phyloP scores from a whole-genome alignment of 1,140 invertebrate species.

The Calliphora vicina region DNA sequence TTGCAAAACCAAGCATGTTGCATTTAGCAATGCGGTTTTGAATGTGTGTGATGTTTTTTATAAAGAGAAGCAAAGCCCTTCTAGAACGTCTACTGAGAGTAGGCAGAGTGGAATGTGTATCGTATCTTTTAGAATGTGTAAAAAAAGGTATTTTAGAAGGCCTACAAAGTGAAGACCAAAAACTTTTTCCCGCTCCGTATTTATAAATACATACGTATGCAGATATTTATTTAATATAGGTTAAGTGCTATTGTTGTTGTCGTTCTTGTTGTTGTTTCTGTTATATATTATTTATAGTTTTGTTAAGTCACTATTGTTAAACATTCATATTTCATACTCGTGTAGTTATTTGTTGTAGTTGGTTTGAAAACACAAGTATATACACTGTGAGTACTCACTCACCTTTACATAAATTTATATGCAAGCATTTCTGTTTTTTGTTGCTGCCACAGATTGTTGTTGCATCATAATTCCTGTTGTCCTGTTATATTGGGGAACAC shows the following conservation, averaged over 20 bases:
- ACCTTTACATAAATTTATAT: background rate
- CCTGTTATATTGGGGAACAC: background rate
- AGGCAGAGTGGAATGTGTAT: too few species aligned
- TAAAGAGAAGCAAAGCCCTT: too few species aligned
- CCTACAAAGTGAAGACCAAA: too few species aligned
- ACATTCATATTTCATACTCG: background rate
- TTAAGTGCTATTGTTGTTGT: slow-evolving; percentile 30
- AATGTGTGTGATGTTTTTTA: too few species aligned
- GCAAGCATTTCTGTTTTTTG: background rate
- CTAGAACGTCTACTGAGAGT: too few species aligned
- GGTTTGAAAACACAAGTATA: background rate
- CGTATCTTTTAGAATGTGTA: too few species aligned
- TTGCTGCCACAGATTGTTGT: background rate
- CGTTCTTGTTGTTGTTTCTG: background rate
- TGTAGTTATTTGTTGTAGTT: background rate
- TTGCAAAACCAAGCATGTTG: too few species aligned
- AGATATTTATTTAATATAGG: slow-evolving; percentile 29
- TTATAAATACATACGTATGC: background rate
- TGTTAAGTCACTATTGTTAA: background rate
- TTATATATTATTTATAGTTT: background rate
- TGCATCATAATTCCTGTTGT: background rate
- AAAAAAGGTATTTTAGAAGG: too few species aligned
- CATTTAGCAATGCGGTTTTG: too few species aligned
- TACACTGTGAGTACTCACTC: background rate
- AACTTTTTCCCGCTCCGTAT: too few species aligned